Evolutionary conservation across 2,888 invertebrate species (phyloP).

Genomic region (Scrobipalpa atriplicella): DNA sequence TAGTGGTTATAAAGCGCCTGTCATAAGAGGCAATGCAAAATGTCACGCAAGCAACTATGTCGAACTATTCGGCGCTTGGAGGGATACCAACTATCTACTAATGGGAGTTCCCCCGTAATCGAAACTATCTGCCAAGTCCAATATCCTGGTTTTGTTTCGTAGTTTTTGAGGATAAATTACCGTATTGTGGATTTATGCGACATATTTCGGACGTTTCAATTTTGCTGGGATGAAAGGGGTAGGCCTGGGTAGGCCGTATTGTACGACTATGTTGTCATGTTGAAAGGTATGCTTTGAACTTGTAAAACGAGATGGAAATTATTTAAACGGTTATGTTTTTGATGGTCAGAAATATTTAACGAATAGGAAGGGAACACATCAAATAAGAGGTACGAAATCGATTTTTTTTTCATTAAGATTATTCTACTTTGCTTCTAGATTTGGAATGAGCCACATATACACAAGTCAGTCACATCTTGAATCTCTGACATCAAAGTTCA

Average conservation of each 20-base stretch:
- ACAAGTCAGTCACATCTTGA: too few species aligned
- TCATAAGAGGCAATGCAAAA: conserved; percentile 32
- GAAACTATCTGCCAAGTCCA: conserved; percentile 39
- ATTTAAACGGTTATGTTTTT: too few species aligned
- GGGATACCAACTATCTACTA: conserved; percentile 38
- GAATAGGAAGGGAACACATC: too few species aligned
- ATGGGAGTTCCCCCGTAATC: conserved; percentile 36
- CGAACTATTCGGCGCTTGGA: conserved; percentile 33
- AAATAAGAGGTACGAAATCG: too few species aligned
- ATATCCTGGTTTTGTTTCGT: conserved; percentile 40
- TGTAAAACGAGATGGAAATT: too few species aligned
- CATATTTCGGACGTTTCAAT: conserved; percentile 22
- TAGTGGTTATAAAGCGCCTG: conserved; percentile 26
- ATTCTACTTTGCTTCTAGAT: too few species aligned
- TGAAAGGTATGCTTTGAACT: too few species aligned
- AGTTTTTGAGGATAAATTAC: conserved; percentile 32
- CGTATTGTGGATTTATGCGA: conserved; percentile 19
- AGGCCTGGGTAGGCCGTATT: not conserved
- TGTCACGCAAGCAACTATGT: conserved; percentile 39
- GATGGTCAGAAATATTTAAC: too few species aligned
- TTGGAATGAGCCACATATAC: too few species aligned
- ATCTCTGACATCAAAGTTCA: too few species aligned
- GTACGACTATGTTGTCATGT: too few species aligned
- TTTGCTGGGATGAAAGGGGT: not conserved
- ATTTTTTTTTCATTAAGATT: too few species aligned